Evolutionary conservation across 2,113 vertebrate species (phyloP).

Genomic region (Alaudala cheleensis): DNA sequence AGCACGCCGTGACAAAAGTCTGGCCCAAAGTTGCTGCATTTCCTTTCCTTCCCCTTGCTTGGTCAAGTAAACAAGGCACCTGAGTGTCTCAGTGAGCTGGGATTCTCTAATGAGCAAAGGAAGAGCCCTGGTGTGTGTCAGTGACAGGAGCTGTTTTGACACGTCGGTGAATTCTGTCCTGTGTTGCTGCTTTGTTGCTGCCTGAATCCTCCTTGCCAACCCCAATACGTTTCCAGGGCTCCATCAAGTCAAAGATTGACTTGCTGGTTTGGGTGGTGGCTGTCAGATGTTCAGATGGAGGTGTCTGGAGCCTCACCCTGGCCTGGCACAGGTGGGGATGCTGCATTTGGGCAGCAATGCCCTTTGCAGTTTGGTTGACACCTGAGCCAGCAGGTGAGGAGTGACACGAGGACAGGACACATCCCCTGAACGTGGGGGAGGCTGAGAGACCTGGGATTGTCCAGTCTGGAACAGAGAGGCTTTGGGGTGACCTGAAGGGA

Average conservation of each 20-base stretch:
- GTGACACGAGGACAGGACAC: background rate
- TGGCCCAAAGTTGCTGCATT: background rate
- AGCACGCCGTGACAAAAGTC: background rate
- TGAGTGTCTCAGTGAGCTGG: background rate
- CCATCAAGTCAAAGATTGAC: too few species aligned
- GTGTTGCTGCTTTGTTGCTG: background rate
- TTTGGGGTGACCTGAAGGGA: background rate
- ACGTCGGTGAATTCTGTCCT: background rate
- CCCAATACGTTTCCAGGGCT: too few species aligned
- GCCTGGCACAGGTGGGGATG: background rate
- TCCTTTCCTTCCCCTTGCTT: background rate
- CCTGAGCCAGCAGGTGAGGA: background rate
- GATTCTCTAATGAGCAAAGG: background rate
- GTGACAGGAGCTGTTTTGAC: background rate
- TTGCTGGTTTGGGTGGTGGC: background rate
- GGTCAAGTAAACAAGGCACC: constrained; percentile 31
- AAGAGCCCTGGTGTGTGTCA: background rate
- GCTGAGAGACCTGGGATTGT: background rate
- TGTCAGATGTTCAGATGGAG: background rate
- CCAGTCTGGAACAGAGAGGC: background rate
- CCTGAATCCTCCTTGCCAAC: background rate
- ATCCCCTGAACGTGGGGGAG: rapidly evolving
- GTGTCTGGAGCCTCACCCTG: background rate
- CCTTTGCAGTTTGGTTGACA: background rate
- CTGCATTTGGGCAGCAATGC: background rate